These are phyloP conservation scores for Selene dorsalis DNA, from an alignment of 2,797 vertebrate genomes.

Conservation along the genomic window DNA sequence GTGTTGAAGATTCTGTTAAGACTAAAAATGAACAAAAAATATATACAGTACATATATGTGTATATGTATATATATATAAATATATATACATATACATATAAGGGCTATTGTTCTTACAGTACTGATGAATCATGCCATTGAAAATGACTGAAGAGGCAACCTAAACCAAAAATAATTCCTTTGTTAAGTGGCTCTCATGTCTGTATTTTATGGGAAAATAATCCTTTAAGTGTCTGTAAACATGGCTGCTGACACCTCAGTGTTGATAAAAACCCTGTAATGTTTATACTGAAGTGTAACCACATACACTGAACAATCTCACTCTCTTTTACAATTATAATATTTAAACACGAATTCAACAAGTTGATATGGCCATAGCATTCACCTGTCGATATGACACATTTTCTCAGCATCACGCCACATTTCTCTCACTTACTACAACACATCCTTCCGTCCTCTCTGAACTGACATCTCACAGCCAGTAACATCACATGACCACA, in stretches of 20 bases:
- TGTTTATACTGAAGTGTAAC: constrained; percentile 27
- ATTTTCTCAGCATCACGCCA: constrained; percentile 26
- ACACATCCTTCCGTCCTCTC: constrained; percentile 15
- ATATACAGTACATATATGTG: background rate
- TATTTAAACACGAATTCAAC: constrained; percentile 31
- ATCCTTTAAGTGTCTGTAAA: constrained; percentile 56
- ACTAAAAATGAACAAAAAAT: constrained; percentile 28
- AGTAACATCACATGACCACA: constrained; percentile 49
- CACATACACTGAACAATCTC: constrained; percentile 14
- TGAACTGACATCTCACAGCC: constrained; percentile 43
- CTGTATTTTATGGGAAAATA: constrained; percentile 33
- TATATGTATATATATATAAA: too few relatives aligned
- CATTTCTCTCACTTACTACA: constrained; percentile 30
- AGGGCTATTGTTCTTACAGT: constrained; percentile 43
- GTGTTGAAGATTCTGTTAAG: constrained; percentile 34
- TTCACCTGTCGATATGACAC: constrained; percentile 30
- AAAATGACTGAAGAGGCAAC: constrained; percentile 23
- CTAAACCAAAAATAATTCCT: background rate
- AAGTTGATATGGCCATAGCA: constrained; percentile 17
- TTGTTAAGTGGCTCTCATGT: constrained; percentile 41
- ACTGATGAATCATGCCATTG: constrained; percentile 31
- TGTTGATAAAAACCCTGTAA: constrained; percentile 37
- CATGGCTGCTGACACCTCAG: constrained; percentile 42
- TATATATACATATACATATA: background rate
- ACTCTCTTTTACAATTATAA: constrained; percentile 40